Conservation (phyloP, 2,113 vertebrate species). For the Sclerurus mexicanus region DNA sequence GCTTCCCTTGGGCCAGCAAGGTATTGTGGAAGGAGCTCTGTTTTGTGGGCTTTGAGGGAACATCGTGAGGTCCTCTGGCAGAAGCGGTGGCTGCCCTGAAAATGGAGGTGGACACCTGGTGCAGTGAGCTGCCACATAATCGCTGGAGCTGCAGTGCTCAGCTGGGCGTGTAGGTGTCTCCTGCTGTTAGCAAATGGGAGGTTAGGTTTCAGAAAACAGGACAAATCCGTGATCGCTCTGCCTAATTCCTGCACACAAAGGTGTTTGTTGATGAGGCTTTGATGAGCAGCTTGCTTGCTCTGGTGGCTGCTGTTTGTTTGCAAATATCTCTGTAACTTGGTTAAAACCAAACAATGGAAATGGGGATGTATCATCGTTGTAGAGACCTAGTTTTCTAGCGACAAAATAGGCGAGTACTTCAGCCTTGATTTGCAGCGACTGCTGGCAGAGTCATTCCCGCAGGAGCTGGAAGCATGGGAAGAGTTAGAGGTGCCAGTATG, state of each 20-base stretch:
- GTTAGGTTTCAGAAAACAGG: not conserved
- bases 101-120: fast-evolving
- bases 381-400: not conserved
- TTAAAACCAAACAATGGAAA: not conserved
- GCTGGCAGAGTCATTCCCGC: not conserved
- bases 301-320: not conserved
- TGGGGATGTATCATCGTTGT: fast-evolving
- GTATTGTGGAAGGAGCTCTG: not conserved
- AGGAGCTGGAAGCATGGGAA: not conserved
- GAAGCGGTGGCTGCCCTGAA: not conserved
- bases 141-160: not conserved
- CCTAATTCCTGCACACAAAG: not conserved
- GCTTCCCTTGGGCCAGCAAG: not conserved
- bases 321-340: not conserved
- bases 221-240: not conserved
- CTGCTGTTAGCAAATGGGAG: not conserved
- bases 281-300: not conserved
- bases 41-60: not conserved
- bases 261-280: not conserved
- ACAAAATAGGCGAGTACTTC: not conserved
- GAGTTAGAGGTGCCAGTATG: not conserved
- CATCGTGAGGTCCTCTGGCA: not conserved
- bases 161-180: fast-evolving
- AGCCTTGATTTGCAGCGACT: not conserved
- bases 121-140: not conserved